These are phyloP conservation scores for Myotis pilosus DNA, from an alignment of 2,797 vertebrate species.

Conservation along the genomic window DNA sequence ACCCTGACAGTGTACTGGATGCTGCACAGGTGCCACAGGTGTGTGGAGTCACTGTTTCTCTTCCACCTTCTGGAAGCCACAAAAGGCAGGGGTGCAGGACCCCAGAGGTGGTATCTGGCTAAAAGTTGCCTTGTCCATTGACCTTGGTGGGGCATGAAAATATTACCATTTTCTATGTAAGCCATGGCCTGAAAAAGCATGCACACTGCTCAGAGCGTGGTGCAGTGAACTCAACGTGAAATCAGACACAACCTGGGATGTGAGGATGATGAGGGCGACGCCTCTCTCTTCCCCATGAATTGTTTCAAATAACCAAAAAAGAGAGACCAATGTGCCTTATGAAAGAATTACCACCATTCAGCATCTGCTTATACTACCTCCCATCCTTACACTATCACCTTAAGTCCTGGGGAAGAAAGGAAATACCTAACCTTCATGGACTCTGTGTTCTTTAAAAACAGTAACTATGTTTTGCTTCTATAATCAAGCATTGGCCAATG, in stretches of 20 bases:
- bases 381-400: not conserved
- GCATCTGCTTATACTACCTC: not conserved
- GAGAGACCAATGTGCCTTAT: not conserved
- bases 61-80: not conserved
- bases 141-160: not conserved
- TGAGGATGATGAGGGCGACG: not conserved
- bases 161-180: not conserved
- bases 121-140: not conserved
- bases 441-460: not conserved
- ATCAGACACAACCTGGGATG: not conserved
- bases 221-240: not conserved
- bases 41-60: not conserved
- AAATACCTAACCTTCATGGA: not conserved
- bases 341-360: not conserved
- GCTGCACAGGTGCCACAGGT: not conserved
- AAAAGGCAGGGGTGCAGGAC: not conserved
- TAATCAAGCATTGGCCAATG: not conserved
- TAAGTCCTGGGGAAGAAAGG: not conserved
- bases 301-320: constrained; percentile 9
- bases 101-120: not conserved
- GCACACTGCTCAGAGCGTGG: not conserved
- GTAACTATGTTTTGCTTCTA: not conserved
- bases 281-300: not conserved
- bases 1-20: not conserved
- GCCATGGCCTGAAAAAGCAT: not conserved